phyloP scores from a whole-genome alignment of 2,888 invertebrate species.

The Prostheceraeus crozeri region DNA sequence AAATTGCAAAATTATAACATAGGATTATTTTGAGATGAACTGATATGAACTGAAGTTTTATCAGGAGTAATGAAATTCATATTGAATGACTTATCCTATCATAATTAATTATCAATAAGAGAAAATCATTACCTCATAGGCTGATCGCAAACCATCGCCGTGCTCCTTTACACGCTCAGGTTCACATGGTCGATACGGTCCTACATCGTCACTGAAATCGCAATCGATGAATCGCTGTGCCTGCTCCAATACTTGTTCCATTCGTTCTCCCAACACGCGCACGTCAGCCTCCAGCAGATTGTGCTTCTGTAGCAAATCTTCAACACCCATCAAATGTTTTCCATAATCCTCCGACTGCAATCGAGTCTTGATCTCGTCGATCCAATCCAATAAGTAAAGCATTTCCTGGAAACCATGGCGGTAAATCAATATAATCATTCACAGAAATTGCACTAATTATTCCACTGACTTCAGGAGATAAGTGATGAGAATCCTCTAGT shows the following conservation, averaged over 20 bases:
- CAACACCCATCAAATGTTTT: constrained; percentile 98
- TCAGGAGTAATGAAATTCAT: too few species aligned
- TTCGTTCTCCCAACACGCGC: constrained; percentile 90
- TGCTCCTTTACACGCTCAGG: constrained; percentile 87
- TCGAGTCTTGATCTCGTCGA: constrained; percentile 88
- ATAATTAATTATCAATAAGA: too few species aligned
- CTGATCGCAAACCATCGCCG: constrained; percentile 83
- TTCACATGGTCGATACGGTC: constrained; percentile 88
- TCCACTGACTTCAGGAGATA: too few species aligned
- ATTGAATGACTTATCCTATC: too few species aligned
- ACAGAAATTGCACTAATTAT: too few species aligned
- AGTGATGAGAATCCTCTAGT: too few species aligned
- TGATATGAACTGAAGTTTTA: too few species aligned
- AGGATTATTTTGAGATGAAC: too few species aligned
- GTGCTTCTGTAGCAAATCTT: constrained; percentile 95
- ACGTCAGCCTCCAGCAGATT: constrained; percentile 94
- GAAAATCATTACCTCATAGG: constrained; percentile 90
- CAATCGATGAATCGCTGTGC: constrained; percentile 85
- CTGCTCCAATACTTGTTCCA: constrained; percentile 88
- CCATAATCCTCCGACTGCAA: constrained; percentile 94
- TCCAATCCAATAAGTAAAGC: constrained; percentile 87
- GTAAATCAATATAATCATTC: too few species aligned
- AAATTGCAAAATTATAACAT: too few species aligned
- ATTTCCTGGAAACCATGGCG: constrained; percentile 83
- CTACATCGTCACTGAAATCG: constrained; percentile 59